Evolutionary conservation across 1,140 invertebrate genomes (phyloP), one percentile per base, ranked within the genome.

Genomic region (Saxidomus purpurata): DNA sequence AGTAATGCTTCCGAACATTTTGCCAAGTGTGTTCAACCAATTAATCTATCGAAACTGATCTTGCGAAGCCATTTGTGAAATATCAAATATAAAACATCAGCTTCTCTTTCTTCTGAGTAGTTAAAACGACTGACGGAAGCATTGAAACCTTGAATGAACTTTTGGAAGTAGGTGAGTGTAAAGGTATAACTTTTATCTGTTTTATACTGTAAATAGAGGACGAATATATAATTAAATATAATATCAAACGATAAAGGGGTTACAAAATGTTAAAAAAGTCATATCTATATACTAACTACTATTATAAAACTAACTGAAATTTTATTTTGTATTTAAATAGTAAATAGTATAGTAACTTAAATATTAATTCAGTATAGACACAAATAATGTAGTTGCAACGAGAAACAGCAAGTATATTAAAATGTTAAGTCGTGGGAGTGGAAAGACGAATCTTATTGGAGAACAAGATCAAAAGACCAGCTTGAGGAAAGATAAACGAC

Each of bases 401-500:
- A 47, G 82, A 71, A 85, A 85, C 47, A 85, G 40, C 8, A 31
- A 34, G 22, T 85, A 49, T 43, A 52, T 85, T 36, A 28, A n/a
- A 25, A 22, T 52, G 74, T 31, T 49, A 71, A 34, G 40, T 49
- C 8, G 40, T 34, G 8, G 63, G 80, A 9, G 22, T 82, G 36
- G 19, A 0, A 22, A 67, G 49, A 0, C 28, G 3, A 2, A 43
- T 36, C n/a, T n/a, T 31, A 43, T 85, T 22, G 47, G 74, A 15
- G 15, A 34, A 1, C 63, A 52, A 25, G 59, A 34, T 6, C 38
- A 34, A 1, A 47, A 55, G 2, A 49, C 15, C 15, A 85, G n/a
- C n/a, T n/a, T n/a, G n/a, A n/a, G 74, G 82, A 85, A 85, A 74
- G 82, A 85, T 61, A 25, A 38, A 52, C 15, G 69, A 4, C 63